These are phyloP conservation scores for Eutrigla gurnardus DNA, from an alignment of 2,797 vertebrate species.

Conservation along the genomic window DNA sequence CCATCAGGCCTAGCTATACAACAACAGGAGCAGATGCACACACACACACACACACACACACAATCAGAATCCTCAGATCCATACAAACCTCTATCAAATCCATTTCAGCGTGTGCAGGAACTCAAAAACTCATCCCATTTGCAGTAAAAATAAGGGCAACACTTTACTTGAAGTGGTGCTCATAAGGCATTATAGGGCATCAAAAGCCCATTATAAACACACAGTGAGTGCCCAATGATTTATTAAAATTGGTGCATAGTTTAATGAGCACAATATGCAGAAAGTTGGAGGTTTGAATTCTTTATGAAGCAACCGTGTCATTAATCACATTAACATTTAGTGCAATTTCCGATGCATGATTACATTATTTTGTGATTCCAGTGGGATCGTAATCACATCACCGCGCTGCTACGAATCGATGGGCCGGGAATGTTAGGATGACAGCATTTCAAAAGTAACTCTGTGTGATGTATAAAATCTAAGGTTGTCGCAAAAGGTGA, in stretches of 20 bases:
- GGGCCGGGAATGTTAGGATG: constrained; percentile 26
- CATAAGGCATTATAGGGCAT: constrained; percentile 61
- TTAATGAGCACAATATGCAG: constrained; percentile 71
- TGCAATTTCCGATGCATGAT: constrained; percentile 62
- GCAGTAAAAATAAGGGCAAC: constrained; percentile 64
- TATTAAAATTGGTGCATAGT: constrained; percentile 68
- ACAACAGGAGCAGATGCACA: constrained; percentile 55
- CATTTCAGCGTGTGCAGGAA: constrained; percentile 59
- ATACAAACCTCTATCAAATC: constrained; percentile 65
- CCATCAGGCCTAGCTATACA: constrained; percentile 76
- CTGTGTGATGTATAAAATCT: constrained; percentile 11
- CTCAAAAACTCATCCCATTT: constrained; percentile 69
- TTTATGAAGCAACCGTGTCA: constrained; percentile 67
- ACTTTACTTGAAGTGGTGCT: constrained; percentile 67
- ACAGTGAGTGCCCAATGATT: constrained; percentile 67
- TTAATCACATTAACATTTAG: constrained; percentile 74
- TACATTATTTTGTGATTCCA: constrained; percentile 55
- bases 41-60: constrained; percentile 42
- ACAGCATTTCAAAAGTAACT: constrained; percentile 31
- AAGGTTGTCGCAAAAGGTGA: constrained; percentile 13
- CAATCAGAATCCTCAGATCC: constrained; percentile 51
- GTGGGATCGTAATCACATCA: constrained; percentile 40
- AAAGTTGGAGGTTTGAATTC: constrained; percentile 69
- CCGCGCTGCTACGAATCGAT: constrained; percentile 37
- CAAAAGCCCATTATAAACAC: constrained; percentile 69